Evolutionary conservation across 2,888 invertebrate species (phyloP).

Genomic region (Caenorhabditis auriculariae): DNA sequence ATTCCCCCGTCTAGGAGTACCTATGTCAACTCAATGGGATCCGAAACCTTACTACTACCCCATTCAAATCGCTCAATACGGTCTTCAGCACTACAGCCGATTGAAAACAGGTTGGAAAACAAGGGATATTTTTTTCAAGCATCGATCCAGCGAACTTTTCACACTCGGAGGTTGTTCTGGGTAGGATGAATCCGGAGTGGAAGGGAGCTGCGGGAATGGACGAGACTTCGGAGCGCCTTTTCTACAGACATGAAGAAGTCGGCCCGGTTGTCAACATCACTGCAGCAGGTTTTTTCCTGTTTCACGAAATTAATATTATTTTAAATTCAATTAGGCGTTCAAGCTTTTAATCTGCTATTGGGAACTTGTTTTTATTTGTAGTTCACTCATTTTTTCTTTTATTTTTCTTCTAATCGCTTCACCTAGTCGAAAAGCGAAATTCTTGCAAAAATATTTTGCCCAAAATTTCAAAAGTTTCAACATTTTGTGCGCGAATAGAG

Average conservation of each 20-base stretch:
- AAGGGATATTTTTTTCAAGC: neutral
- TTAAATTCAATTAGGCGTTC: neutral
- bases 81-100: constrained; percentile 93
- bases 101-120: constrained; percentile 35
- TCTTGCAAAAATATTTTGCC: too few relatives aligned
- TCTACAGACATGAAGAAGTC: constrained; percentile 23
- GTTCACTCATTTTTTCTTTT: too few relatives aligned
- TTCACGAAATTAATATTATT: neutral
- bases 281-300: constrained; percentile 16
- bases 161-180: constrained; percentile 2
- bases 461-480: too few relatives aligned
- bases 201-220: constrained; percentile 36
- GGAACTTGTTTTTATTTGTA: too few relatives aligned
- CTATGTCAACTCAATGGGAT: constrained; percentile 95
- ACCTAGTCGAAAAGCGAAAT: too few relatives aligned
- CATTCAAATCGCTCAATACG: constrained; percentile 97
- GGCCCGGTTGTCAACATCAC: constrained; percentile 37
- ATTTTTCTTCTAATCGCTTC: too few relatives aligned
- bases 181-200: constrained; percentile 33
- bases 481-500: too few relatives aligned
- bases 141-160: neutral
- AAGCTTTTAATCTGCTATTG: too few relatives aligned
- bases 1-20: constrained; percentile 76
- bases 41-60: constrained; percentile 93
- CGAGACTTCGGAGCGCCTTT: constrained; percentile 37